phyloP scores from a whole-genome alignment of 2,797 vertebrate genomes.

The Sebastes goodei region DNA sequence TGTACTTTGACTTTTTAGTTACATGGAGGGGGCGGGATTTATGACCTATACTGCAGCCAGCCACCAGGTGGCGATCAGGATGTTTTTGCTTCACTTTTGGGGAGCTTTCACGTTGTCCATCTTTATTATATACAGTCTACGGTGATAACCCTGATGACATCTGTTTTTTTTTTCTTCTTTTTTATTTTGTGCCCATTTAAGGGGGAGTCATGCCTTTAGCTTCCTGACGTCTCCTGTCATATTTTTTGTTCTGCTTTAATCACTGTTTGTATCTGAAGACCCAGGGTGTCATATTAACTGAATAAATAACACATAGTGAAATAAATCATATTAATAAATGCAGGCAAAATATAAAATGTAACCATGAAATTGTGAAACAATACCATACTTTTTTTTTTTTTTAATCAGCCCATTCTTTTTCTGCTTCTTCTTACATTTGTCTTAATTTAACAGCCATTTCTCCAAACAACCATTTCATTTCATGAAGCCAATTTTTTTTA shows the following conservation, averaged over 20 bases:
- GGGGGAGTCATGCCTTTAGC: background rate
- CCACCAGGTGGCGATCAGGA: too few relatives aligned
- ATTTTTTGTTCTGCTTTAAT: background rate
- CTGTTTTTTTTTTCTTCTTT: background rate
- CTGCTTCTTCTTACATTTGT: background rate
- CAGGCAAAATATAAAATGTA: too few relatives aligned
- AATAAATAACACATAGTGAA: background rate
- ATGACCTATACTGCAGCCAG: too few relatives aligned
- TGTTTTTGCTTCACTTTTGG: too few relatives aligned
- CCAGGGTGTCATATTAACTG: background rate
- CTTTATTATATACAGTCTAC: too few relatives aligned
- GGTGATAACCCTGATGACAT: background rate
- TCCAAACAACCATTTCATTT: background rate
- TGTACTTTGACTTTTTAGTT: too few relatives aligned
- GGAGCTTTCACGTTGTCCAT: too few relatives aligned
- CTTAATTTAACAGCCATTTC: background rate
- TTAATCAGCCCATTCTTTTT: background rate
- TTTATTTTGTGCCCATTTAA: background rate
- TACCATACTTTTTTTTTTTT: too few relatives aligned
- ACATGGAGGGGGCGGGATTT: too few relatives aligned
- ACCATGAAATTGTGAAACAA: background rate
- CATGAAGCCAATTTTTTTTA: background rate
- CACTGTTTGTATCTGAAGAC: background rate
- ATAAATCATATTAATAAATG: background rate
- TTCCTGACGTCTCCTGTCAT: background rate